Percentiles rank a stretch among this genome's conserved stretches.
These are phyloP conservation scores for Ranitomeya variabilis DNA, from an alignment of 2,113 vertebrate species.

Conservation along the genomic window DNA sequence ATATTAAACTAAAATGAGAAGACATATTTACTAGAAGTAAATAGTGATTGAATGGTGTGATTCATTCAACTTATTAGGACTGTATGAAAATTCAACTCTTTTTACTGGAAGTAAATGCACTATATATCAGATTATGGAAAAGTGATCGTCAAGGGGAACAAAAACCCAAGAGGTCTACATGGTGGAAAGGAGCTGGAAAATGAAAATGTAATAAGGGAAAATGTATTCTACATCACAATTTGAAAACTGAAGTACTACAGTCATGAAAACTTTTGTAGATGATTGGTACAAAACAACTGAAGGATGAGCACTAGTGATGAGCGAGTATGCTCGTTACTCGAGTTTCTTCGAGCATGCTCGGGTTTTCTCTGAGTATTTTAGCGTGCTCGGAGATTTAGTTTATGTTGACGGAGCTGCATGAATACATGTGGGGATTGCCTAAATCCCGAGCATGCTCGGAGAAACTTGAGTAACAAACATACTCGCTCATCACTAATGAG, in stretches of 20 bases:
- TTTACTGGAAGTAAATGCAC: not conserved
- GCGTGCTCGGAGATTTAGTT: too few relatives aligned
- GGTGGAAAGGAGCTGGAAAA: not conserved
- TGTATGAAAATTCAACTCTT: not conserved
- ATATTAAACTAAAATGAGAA: constrained; percentile 10
- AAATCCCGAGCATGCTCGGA: too few relatives aligned
- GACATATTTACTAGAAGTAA: constrained; percentile 38
- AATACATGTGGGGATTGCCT: too few relatives aligned
- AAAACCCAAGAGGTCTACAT: not conserved
- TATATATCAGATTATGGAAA: not conserved
- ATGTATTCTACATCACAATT: not conserved
- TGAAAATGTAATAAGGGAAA: not conserved
- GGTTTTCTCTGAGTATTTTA: too few relatives aligned
- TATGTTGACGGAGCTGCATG: too few relatives aligned
- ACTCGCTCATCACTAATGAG: too few relatives aligned
- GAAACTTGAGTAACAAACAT: too few relatives aligned
- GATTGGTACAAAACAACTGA: too few relatives aligned
- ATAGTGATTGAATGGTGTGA: constrained; percentile 40
- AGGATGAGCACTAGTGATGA: too few relatives aligned
- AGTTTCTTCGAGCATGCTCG: too few relatives aligned
- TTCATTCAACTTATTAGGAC: constrained; percentile 29
- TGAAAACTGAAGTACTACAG: not conserved
- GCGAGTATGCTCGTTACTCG: too few relatives aligned
- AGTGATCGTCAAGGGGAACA: not conserved
- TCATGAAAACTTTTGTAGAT: too few relatives aligned